These are phyloP conservation scores for Rhineura floridana DNA, from an alignment of 2,113 vertebrate species.

Conservation along the genomic window DNA sequence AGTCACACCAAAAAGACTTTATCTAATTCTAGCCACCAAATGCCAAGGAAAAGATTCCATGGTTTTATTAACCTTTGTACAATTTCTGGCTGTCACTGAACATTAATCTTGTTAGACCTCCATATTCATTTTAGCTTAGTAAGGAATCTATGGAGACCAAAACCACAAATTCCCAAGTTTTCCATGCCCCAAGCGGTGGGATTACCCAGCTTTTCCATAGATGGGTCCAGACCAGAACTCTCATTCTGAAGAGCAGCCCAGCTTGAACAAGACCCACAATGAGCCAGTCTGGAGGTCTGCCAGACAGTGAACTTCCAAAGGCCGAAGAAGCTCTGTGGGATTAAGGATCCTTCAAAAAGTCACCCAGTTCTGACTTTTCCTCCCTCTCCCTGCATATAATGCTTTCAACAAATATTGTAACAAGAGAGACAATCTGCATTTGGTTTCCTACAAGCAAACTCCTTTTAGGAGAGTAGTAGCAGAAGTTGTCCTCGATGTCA, in stretches of 20 bases:
- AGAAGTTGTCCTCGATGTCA: neutral
- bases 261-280: neutral
- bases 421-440: neutral
- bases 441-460: neutral
- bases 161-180: neutral
- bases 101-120: neutral
- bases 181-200: neutral
- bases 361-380: too few species aligned
- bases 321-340: neutral
- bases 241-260: neutral
- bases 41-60: neutral
- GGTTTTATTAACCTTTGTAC: neutral
- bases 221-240: neutral
- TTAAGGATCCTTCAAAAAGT: too few species aligned
- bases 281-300: neutral
- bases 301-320: neutral
- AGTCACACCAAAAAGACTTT: too few species aligned
- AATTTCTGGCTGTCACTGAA: neutral
- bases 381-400: neutral
- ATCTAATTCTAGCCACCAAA: neutral
- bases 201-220: neutral
- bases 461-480: neutral
- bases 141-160: neutral
- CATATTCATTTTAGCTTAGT: neutral
- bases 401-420: neutral